These are phyloP conservation scores for Tachina fera DNA, from an alignment of 2,888 invertebrate genomes.

Conservation along the genomic window DNA sequence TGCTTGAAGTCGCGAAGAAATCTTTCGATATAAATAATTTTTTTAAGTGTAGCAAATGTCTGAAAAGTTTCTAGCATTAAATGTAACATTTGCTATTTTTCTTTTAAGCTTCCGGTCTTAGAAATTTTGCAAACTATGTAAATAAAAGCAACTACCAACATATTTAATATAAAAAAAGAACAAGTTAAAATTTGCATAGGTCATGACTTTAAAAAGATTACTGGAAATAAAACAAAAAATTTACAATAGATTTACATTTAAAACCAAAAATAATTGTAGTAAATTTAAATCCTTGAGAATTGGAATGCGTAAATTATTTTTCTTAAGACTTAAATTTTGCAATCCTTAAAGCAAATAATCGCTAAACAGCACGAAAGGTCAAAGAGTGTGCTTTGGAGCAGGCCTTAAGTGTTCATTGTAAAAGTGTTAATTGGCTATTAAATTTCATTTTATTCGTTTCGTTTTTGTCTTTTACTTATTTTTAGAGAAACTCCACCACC, in stretches of 20 bases:
- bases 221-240: conserved; percentile 28
- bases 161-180: neutral
- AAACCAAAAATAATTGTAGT: conserved; percentile 1
- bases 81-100: conserved; percentile 30
- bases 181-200: conserved; percentile 78
- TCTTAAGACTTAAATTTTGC: conserved; percentile 21
- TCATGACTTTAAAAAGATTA: conserved; percentile 79
- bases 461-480: conserved; percentile 58
- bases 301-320: conserved; percentile 6
- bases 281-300: neutral
- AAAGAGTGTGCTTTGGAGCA: conserved; percentile 26
- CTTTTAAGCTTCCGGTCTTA: conserved; percentile 60
- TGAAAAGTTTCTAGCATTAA: conserved; percentile 20
- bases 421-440: conserved; percentile 58
- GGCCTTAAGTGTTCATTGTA: conserved; percentile 10
- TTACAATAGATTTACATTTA: neutral
- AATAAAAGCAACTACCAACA: conserved; percentile 24
- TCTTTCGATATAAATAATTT: conserved; percentile 19
- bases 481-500: conserved; percentile 79
- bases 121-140: conserved; percentile 38
- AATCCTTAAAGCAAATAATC: conserved; percentile 13
- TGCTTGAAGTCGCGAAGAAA: neutral
- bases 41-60: conserved; percentile 34
- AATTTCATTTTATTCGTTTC: conserved; percentile 39
- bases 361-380: conserved; percentile 49